Base-by-base conservation (phyloP, 1,140 invertebrate species). In the Cotesia chilonis region DNA sequence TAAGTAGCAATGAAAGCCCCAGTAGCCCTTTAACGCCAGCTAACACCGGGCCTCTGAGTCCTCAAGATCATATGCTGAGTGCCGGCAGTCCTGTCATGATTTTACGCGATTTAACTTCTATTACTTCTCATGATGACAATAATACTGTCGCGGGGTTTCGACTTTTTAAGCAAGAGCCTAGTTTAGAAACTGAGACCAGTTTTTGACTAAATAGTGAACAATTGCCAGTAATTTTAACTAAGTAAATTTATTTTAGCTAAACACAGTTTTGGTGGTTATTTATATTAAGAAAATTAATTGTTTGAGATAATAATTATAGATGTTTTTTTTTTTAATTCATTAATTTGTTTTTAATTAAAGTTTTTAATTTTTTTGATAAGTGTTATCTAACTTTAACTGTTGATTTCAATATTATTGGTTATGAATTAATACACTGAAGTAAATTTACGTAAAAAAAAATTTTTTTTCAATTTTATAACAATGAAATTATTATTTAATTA, bases 131-230 rank as follows among this genome's bases (percentile, higher is more conserved):
- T 12, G 84, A 85, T 5, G 80, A 82, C 0, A 77, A 72, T 6
- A 82, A 77, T 10, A 78, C 78, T 1, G 80, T 81, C 1, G 64
- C 77, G 0, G 80, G 77, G 36, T 86, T 85, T 57, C 79, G 84
- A 28, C 74, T 85, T 2, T 86, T 86, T 60, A 86, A 86, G 37
- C 84, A 86, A n/a, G 84, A 86, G 35, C 84, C 84, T 1, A 85
- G 78, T 57, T 68, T 85, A 3, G 84, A 86, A 72, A 80, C 82
- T 0, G 84, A 86, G 74, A 75, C 84, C 14, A 83, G 80, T 3
- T 86, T 86, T 77, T 86, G 82, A 85, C 83, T 84, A 85, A 78
- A 78, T 65, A 28, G 12, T 35, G 52, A 54, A 36, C 73, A 68
- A 37, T 54, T 73, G 10, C 69, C 57, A 63, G n/a, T 72, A 37